Conservation (phyloP, 2,113 vertebrate genomes). For the Willisornis vidua region DNA sequence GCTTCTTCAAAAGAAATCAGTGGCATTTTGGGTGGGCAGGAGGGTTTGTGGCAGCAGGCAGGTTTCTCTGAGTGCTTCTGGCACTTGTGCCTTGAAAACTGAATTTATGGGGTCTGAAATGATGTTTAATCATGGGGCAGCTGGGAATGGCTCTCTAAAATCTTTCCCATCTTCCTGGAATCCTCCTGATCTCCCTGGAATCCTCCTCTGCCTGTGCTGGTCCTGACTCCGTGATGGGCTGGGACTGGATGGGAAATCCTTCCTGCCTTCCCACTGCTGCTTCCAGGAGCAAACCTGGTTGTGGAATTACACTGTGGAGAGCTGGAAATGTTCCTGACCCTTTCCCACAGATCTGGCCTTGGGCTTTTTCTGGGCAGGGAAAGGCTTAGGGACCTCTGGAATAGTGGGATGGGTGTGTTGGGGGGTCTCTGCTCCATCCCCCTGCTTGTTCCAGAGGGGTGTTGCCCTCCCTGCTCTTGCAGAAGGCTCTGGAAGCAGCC, state of each 20-base stretch:
- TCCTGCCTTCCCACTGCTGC: not conserved
- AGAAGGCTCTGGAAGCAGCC: not conserved
- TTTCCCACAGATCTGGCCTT: rapidly evolving
- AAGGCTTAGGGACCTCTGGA: not conserved
- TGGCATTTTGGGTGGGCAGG: rapidly evolving
- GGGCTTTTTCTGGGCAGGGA: not conserved
- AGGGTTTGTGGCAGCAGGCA: not conserved
- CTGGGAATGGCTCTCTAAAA: rapidly evolving
- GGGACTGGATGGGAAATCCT: not conserved
- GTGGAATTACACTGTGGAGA: not conserved
- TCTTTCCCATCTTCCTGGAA: not conserved
- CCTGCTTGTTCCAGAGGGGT: rapidly evolving
- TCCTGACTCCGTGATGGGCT: rapidly evolving
- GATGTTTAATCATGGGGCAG: rapidly evolving
- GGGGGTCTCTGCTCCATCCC: rapidly evolving
- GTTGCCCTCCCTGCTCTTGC: not conserved
- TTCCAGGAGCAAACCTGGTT: rapidly evolving
- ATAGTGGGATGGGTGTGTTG: rapidly evolving
- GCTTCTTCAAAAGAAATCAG: not conserved
- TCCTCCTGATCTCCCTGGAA: not conserved
- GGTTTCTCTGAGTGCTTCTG: rapidly evolving
- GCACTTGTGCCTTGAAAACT: rapidly evolving
- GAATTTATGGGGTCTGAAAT: not conserved
- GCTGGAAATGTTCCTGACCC: rapidly evolving
- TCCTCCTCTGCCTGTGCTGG: not conserved